These are phyloP conservation scores for Aporophyla lueneburgensis DNA, from an alignment of 2,888 invertebrate genomes.

Conservation along the genomic window DNA sequence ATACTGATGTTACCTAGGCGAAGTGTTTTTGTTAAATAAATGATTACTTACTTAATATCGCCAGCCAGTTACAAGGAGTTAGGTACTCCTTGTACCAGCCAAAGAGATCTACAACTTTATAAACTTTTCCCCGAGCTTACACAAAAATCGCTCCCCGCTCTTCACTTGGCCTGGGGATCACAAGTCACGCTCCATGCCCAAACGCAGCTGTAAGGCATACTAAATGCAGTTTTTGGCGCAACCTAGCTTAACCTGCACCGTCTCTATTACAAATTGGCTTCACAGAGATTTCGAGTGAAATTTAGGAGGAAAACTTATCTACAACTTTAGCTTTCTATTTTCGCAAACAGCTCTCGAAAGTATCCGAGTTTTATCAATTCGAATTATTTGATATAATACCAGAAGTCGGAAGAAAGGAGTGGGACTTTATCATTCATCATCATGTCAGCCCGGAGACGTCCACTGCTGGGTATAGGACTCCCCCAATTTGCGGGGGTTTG, in stretches of 20 bases:
- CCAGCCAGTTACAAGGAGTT: too few species aligned
- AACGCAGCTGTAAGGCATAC: constrained; percentile 59
- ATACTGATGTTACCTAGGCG: too few species aligned
- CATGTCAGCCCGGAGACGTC: too few species aligned
- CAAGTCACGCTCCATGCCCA: constrained; percentile 55
- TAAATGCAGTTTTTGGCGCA: constrained; percentile 59
- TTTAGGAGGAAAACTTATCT: constrained; percentile 12
- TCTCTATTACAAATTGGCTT: constrained; percentile 63
- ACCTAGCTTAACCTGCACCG: constrained; percentile 29
- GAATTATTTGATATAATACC: not conserved
- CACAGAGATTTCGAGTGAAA: constrained; percentile 27
- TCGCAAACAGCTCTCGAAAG: not conserved
- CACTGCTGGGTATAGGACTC: too few species aligned
- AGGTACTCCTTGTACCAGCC: too few species aligned
- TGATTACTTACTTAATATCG: too few species aligned
- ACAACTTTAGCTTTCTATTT: not conserved
- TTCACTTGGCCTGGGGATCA: constrained; percentile 21
- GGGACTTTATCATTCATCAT: too few species aligned
- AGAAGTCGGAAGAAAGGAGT: too few species aligned
- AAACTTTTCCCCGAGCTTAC: too few species aligned
- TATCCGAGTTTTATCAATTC: not conserved
- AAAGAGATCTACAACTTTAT: too few species aligned
- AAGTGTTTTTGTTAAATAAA: too few species aligned
- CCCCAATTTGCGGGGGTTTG: too few species aligned
- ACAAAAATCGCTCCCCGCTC: constrained; percentile 16